Evolutionary conservation across 2,888 invertebrate genomes (phyloP).

Genomic region (Ectemnius cavifrons): DNA sequence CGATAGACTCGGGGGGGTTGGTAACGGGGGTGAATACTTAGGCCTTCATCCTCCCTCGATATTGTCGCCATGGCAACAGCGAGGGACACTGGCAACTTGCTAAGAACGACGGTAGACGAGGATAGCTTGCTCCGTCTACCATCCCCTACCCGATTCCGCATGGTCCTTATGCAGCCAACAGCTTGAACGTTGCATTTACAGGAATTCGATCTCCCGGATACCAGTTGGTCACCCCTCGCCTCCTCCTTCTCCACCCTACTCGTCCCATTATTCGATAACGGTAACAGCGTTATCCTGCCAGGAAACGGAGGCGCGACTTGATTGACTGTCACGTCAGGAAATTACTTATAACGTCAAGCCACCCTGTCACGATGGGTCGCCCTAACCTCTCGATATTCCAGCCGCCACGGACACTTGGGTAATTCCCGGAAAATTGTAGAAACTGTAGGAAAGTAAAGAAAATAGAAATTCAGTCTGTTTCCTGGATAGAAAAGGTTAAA

Average conservation of each 20-base stretch:
- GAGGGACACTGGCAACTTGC: constrained; percentile 26
- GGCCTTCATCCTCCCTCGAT: constrained; percentile 26
- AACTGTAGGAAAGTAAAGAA: neutral
- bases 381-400: too few relatives aligned
- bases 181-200: constrained; percentile 22
- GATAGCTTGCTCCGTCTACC: constrained; percentile 21
- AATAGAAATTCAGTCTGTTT: too few relatives aligned
- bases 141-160: too few relatives aligned
- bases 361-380: neutral
- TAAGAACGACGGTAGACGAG: constrained; percentile 36
- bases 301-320: constrained; percentile 36
- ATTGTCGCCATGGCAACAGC: constrained; percentile 50
- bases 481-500: too few relatives aligned
- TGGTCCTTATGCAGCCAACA: too few relatives aligned
- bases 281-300: constrained; percentile 39
- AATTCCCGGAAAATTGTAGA: constrained; percentile 11
- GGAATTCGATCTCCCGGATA: constrained; percentile 43
- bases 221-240: too few relatives aligned
- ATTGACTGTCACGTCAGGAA: constrained; percentile 20
- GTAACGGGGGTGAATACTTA: constrained; percentile 25
- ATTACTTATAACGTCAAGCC: constrained; percentile 34
- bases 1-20: constrained; percentile 3
- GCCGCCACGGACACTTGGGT: too few relatives aligned
- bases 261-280: constrained; percentile 31
- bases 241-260: neutral